A percentile compares a stretch with the other conserved stretches of the same genome.
Evolutionary conservation across 2,888 invertebrate species (phyloP).

Genomic region (Drosophila kanekoi): DNA sequence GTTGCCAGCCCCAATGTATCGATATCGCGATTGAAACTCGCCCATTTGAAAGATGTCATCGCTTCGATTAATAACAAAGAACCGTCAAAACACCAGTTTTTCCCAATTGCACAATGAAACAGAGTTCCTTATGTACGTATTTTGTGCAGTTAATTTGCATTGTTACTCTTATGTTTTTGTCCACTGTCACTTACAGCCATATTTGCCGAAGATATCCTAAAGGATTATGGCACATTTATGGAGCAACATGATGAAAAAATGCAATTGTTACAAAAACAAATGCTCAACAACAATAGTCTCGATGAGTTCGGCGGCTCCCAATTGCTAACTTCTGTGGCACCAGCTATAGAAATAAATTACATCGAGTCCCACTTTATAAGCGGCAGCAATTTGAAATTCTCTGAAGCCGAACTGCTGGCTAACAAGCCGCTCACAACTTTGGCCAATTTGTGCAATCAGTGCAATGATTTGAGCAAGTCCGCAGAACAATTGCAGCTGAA

Average conservation of each 20-base stretch:
- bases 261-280: conserved; percentile 52
- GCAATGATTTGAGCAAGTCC: conserved; percentile 88
- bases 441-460: conserved; percentile 92
- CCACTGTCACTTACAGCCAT: conserved; percentile 36
- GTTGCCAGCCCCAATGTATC: conserved; percentile 7
- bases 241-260: conserved; percentile 77
- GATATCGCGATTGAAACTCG: conserved; percentile 18
- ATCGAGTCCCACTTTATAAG: conserved; percentile 6
- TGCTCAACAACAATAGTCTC: conserved; percentile 10
- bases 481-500: conserved; percentile 87
- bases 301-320: conserved; percentile 2
- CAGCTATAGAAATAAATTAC: conserved; percentile 70
- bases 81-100: conserved; percentile 24
- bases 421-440: conserved; percentile 92
- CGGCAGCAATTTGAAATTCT: conserved; percentile 22
- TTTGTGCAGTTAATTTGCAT: not conserved
- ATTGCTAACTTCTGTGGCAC: conserved; percentile 26
- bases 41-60: conserved; percentile 40
- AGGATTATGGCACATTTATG: conserved; percentile 80
- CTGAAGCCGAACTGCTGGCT: conserved; percentile 91
- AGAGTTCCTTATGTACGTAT: conserved; percentile 52
- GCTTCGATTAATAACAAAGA: conserved; percentile 44
- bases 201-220: conserved; percentile 82
- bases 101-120: conserved; percentile 41
- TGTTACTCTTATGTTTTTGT: not conserved